Conservation (phyloP, 2,113 vertebrate genomes). For the Paedocypris sp. region DNA sequence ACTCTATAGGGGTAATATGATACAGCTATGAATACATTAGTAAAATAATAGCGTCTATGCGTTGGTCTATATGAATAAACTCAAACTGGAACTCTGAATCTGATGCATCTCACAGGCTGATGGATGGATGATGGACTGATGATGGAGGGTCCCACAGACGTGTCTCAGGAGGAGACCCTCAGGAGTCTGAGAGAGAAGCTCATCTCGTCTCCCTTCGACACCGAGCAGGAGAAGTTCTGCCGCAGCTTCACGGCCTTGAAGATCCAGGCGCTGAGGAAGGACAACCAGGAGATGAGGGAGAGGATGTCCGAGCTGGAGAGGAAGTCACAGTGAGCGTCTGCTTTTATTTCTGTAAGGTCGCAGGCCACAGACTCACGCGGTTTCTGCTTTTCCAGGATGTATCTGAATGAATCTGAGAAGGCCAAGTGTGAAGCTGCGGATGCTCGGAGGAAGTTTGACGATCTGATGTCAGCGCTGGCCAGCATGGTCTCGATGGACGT, state of each 20-base stretch:
- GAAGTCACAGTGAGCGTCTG: conserved; percentile 56
- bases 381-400: conserved; percentile 51
- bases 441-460: conserved; percentile 45
- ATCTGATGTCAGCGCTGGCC: conserved; percentile 54
- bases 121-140: too few relatives aligned
- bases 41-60: too few relatives aligned
- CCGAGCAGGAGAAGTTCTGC: conserved; percentile 51
- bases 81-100: too few relatives aligned
- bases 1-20: too few relatives aligned
- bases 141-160: conserved; percentile 55
- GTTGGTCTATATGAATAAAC: too few relatives aligned
- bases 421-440: conserved; percentile 45
- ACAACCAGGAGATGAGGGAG: conserved; percentile 57
- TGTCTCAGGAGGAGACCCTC: conserved; percentile 55
- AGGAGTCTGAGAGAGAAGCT: conserved; percentile 61
- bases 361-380: background rate
- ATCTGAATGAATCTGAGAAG: conserved; percentile 52
- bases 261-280: conserved; percentile 46
- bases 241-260: conserved; percentile 47
- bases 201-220: conserved; percentile 57
- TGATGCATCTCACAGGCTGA: too few relatives aligned
- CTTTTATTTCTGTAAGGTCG: background rate
- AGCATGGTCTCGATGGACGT: conserved; percentile 46
- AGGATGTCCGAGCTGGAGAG: conserved; percentile 44
- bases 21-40: too few relatives aligned